phyloP scores from a whole-genome alignment of 2,797 vertebrate species.

The Neostethus bicornis region DNA sequence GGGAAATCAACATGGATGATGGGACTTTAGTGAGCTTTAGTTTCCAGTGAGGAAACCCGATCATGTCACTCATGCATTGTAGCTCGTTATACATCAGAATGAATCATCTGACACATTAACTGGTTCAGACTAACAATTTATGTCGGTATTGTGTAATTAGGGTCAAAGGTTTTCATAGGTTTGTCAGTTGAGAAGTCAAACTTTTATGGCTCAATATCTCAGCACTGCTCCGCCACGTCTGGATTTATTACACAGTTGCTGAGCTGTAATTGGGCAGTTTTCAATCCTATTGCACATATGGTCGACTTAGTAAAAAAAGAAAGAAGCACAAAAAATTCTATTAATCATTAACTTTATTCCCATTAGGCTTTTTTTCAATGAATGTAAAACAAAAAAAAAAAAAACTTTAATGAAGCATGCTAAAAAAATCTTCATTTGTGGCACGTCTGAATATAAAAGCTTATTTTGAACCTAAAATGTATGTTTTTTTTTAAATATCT shows the following conservation, averaged over 20 bases:
- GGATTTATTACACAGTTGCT: conserved; percentile 39
- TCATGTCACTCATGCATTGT: conserved; percentile 1
- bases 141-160: conserved; percentile 38
- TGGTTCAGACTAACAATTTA: conserved; percentile 35
- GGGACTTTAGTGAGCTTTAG: conserved; percentile 9
- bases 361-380: neutral
- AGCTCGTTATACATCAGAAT: conserved; percentile 21
- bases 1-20: conserved; percentile 16
- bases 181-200: conserved; percentile 47
- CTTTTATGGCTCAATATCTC: conserved; percentile 48
- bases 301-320: conserved; percentile 22
- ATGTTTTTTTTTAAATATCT: no score
- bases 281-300: conserved; percentile 21
- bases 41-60: neutral
- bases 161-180: conserved; percentile 45
- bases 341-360: conserved; percentile 4
- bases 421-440: no score
- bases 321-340: conserved; percentile 8
- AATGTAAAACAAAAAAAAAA: no score
- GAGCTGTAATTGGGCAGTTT: conserved; percentile 45
- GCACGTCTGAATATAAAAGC: no score
- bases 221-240: conserved; percentile 24
- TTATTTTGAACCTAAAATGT: no score
- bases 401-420: no score
- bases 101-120: conserved; percentile 26